phyloP scores from a whole-genome alignment of 2,888 invertebrate genomes.

The Melinopterus prodromus region DNA sequence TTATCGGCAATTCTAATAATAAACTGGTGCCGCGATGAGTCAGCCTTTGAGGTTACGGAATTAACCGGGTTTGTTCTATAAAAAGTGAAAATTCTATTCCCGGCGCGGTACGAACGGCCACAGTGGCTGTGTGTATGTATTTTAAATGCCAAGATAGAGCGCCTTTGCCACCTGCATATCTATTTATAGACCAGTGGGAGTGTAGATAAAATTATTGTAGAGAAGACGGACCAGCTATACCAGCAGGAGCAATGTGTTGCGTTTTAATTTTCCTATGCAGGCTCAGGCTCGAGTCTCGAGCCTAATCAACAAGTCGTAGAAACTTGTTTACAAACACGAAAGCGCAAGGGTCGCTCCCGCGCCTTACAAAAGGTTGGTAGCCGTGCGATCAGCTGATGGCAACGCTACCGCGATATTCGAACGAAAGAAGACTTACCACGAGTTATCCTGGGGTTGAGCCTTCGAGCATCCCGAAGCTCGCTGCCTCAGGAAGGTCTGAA shows the following conservation, averaged over 20 bases:
- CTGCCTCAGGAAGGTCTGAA: slow-evolving; percentile 73
- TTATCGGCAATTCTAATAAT: neutral
- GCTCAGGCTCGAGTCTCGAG: neutral
- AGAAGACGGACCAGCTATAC: neutral
- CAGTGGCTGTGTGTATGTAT: neutral
- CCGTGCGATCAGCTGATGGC: slow-evolving; percentile 44
- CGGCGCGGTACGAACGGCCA: neutral
- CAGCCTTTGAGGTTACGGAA: neutral
- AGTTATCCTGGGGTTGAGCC: slow-evolving; percentile 57
- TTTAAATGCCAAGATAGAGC: neutral
- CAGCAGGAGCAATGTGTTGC: too few species aligned
- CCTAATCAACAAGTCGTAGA: slow-evolving; percentile 20
- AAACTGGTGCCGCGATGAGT: neutral
- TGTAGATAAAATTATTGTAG: slow-evolving; percentile 7
- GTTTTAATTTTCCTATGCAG: too few species aligned
- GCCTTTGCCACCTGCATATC: slow-evolving; percentile 16
- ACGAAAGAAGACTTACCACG: slow-evolving; percentile 54
- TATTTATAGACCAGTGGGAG: slow-evolving; percentile 19
- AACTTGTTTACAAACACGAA: slow-evolving; percentile 42
- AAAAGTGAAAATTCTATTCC: slow-evolving; percentile 20
- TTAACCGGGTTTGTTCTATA: slow-evolving; percentile 20
- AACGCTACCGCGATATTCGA: slow-evolving; percentile 42
- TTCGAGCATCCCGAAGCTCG: slow-evolving; percentile 57
- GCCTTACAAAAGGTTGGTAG: neutral
- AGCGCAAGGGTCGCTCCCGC: slow-evolving; percentile 9